Evolutionary conservation across 2,888 invertebrate genomes (phyloP).

Genomic region (Sphaerophoria rueppellii): DNA sequence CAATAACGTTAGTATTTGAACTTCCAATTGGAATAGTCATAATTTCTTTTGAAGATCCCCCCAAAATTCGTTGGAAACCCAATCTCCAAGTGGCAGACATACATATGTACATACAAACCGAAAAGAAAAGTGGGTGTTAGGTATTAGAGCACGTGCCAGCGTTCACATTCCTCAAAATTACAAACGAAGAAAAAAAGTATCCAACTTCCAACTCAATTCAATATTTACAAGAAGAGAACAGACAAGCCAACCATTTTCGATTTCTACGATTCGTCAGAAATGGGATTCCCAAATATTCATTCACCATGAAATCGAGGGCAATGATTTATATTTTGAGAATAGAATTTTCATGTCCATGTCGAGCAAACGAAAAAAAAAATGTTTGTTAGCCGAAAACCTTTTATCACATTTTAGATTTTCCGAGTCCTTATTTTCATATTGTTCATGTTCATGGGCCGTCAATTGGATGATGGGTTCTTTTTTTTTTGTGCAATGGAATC

Average conservation of each 20-base stretch:
- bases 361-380: background rate
- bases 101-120: background rate
- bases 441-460: conserved; percentile 19
- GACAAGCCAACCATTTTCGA: background rate
- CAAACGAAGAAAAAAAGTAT: background rate
- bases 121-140: conserved; percentile 60
- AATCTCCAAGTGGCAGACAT: conserved; percentile 24
- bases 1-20: conserved; percentile 39
- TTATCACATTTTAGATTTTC: conserved; percentile 43
- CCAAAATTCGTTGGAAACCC: conserved; percentile 37
- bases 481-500: conserved; percentile 28
- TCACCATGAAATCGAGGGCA: conserved; percentile 49
- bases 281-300: conserved; percentile 33
- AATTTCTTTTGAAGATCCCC: conserved; percentile 59
- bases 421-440: conserved; percentile 33
- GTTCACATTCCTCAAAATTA: conserved; percentile 28
- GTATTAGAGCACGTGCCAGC: conserved; percentile 61
- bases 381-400: conserved; percentile 21
- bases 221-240: conserved; percentile 9
- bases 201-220: conserved; percentile 15
- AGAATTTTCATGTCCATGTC: conserved; percentile 52
- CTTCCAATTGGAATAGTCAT: conserved; percentile 49
- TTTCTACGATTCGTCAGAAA: background rate
- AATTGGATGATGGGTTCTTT: conserved; percentile 40
- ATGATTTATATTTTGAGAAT: conserved; percentile 45